Percentiles rank a stretch among this genome's conserved stretches.
These are phyloP conservation scores for Thymelicus acteon DNA, from an alignment of 2,888 invertebrate genomes.

Conservation along the genomic window DNA sequence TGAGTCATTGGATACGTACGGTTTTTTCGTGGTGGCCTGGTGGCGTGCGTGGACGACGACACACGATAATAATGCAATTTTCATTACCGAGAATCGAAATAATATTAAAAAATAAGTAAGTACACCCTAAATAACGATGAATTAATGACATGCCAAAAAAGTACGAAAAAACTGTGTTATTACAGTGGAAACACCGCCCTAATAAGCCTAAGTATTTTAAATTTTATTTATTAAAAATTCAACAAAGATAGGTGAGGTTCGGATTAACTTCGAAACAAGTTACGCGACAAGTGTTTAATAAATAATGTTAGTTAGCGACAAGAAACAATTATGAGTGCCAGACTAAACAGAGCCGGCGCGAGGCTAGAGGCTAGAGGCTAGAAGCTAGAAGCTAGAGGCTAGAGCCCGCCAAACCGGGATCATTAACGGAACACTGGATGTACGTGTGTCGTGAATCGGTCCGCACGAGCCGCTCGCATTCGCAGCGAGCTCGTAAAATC, in stretches of 20 bases:
- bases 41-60: slow-evolving; percentile 18
- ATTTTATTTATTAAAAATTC: neutral
- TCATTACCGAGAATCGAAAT: slow-evolving; percentile 27
- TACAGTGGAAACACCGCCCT: neutral
- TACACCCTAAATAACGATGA: slow-evolving; percentile 7
- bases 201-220: neutral
- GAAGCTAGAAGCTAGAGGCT: too few relatives aligned
- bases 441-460: slow-evolving; percentile 7
- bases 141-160: slow-evolving; percentile 1
- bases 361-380: too few relatives aligned
- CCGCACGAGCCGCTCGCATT: slow-evolving; percentile 12
- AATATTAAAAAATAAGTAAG: slow-evolving; percentile 1
- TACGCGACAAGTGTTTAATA: neutral
- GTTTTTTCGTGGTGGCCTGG: neutral
- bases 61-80: slow-evolving; percentile 20
- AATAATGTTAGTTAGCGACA: neutral
- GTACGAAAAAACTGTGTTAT: neutral
- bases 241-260: neutral
- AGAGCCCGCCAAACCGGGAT: slow-evolving; percentile 27
- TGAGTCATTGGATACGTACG: slow-evolving; percentile 17
- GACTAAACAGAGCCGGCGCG: slow-evolving; percentile 17
- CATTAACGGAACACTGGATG: slow-evolving; percentile 33
- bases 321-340: slow-evolving; percentile 24
- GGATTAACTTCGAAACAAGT: neutral
- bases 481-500: slow-evolving; percentile 33